A percentile compares a stretch with the other conserved stretches of the same genome.
phyloP scores from a whole-genome alignment of 92 coral and sea anemone species.

The Umimayanthus chanpuru region DNA sequence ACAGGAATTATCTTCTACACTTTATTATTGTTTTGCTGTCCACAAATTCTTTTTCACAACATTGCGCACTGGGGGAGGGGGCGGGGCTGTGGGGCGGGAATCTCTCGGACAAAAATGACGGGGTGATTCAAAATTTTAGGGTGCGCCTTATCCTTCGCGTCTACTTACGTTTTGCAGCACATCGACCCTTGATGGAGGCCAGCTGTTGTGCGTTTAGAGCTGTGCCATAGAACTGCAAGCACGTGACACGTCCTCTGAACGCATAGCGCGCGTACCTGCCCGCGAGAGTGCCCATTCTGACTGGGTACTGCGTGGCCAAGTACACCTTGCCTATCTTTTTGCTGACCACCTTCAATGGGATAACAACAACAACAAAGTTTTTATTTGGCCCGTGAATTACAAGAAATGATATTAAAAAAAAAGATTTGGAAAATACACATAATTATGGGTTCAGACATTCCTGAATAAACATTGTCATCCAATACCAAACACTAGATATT shows the following conservation, averaged over 20 bases:
- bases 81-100: too few species aligned
- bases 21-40: too few species aligned
- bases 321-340: slow-evolving; percentile 52
- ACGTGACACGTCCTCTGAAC: slow-evolving; percentile 73
- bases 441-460: background rate
- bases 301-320: slow-evolving; percentile 65
- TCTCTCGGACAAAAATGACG: too few species aligned
- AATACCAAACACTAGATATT: too few species aligned
- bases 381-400: background rate
- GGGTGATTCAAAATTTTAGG: too few species aligned
- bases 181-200: slow-evolving; percentile 51
- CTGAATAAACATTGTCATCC: too few species aligned
- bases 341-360: slow-evolving; percentile 49
- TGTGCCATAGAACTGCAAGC: slow-evolving; percentile 72
- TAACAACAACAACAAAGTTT: slow-evolving; percentile 8
- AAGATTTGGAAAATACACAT: background rate
- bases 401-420: background rate
- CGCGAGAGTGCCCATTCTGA: slow-evolving; percentile 63
- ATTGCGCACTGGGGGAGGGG: too few species aligned
- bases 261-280: slow-evolving; percentile 32
- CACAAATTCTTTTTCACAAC: too few species aligned
- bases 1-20: too few species aligned
- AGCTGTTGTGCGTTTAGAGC: slow-evolving; percentile 56
- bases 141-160: background rate
- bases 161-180: slow-evolving; percentile 67